Evolutionary conservation across 2,797 vertebrate genomes (phyloP).

Genomic region (Myoxocephalus aenaeus): DNA sequence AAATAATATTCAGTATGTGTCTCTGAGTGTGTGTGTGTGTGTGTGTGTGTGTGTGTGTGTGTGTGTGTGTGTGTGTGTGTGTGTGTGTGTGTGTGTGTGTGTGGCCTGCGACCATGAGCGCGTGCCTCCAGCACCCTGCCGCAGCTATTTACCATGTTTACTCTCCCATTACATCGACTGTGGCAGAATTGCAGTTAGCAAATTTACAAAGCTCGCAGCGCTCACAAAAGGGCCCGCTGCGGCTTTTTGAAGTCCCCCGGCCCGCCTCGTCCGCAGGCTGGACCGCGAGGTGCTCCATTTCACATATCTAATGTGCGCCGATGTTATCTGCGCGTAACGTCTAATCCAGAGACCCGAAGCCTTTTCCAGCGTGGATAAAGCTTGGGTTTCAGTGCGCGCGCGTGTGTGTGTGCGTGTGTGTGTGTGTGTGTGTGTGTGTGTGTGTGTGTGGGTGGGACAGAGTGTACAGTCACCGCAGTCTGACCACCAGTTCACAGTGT

Average conservation of each 20-base stretch:
- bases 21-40: neutral
- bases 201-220: constrained; percentile 68
- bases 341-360: constrained; percentile 80
- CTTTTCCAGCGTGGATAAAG: constrained; percentile 83
- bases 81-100: neutral
- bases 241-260: constrained; percentile 61
- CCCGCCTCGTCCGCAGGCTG: constrained; percentile 60
- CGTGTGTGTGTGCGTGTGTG: constrained; percentile 15
- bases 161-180: constrained; percentile 75
- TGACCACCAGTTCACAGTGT: constrained; percentile 59
- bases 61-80: neutral
- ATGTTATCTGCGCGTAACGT: constrained; percentile 83
- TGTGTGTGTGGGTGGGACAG: neutral
- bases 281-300: constrained; percentile 76
- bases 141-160: constrained; percentile 72
- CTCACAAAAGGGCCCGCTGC: constrained; percentile 61
- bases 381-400: constrained; percentile 75
- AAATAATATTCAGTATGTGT: neutral
- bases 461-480: constrained; percentile 57
- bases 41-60: neutral
- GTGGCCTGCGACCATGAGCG: constrained; percentile 1
- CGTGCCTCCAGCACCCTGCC: constrained; percentile 29
- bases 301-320: constrained; percentile 81
- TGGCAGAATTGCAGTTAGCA: constrained; percentile 76
- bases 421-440: constrained; percentile 8